A percentile compares a stretch with the other conserved stretches of the same genome.
Evolutionary conservation across 2,113 vertebrate genomes (phyloP).

Genomic region (Colossoma macropomum): DNA sequence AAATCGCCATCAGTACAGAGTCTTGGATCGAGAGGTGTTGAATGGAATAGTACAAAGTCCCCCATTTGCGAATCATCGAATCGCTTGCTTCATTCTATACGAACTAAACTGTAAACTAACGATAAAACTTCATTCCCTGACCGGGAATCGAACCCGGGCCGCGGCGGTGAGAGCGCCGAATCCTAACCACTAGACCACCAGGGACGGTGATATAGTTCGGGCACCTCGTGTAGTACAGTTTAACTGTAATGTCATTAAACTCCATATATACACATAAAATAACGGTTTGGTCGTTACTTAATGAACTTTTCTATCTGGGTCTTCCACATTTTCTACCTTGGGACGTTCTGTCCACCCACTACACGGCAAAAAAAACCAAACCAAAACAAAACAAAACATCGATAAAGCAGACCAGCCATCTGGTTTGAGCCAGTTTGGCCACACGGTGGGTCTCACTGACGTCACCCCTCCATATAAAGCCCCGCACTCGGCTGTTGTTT

Average conservation of each 20-base stretch:
- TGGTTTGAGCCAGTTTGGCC: slow-evolving; percentile 45
- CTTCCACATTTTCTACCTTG: neutral
- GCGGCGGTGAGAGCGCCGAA: slow-evolving; percentile 57
- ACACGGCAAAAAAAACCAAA: too few species aligned
- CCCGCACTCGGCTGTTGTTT: accelerated
- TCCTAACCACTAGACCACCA: slow-evolving; percentile 70
- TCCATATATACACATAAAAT: neutral
- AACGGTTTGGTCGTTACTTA: neutral
- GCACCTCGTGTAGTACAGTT: too few species aligned
- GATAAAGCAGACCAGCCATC: neutral
- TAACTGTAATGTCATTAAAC: too few species aligned
- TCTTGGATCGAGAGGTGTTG: too few species aligned
- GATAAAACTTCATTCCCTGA: slow-evolving; percentile 46
- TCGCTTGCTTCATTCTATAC: too few species aligned
- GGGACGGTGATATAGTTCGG: slow-evolving; percentile 38
- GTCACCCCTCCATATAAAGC: slow-evolving; percentile 55
- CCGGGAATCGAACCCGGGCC: slow-evolving; percentile 56
- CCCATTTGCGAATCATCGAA: too few species aligned
- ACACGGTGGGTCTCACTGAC: slow-evolving; percentile 15
- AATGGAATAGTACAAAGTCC: too few species aligned
- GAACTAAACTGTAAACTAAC: too few species aligned
- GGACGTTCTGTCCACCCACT: neutral
- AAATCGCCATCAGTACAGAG: too few species aligned
- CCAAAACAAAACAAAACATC: neutral
- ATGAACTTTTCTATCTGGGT: neutral